Evolutionary conservation across 2,797 vertebrate species (phyloP).

Genomic region (Bufotes viridis): DNA sequence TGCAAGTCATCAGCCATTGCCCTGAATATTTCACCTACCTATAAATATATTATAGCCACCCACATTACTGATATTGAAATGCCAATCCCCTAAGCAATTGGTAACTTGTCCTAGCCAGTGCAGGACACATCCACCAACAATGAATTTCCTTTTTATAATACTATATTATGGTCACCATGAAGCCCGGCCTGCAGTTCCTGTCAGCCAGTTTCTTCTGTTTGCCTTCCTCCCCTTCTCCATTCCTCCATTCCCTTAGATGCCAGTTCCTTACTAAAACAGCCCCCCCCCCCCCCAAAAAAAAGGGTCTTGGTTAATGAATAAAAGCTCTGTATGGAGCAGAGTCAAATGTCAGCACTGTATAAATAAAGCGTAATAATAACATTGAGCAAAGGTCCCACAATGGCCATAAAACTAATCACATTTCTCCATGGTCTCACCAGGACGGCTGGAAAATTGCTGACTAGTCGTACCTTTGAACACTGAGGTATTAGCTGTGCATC

Average conservation of each 20-base stretch:
- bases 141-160: not conserved
- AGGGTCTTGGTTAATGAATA: not conserved
- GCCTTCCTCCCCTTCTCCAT: not conserved
- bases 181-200: not conserved
- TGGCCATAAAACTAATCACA: not conserved
- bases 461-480: not conserved
- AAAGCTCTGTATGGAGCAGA: conserved; percentile 2
- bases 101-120: not conserved
- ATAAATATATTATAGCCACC: too few relatives aligned
- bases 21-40: too few relatives aligned
- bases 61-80: not conserved
- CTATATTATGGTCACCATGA: not conserved
- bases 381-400: not conserved
- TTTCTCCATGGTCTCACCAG: not conserved
- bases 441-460: not conserved
- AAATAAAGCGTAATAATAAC: conserved; percentile 2
- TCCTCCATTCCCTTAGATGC: not conserved
- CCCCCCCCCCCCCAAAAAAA: not conserved
- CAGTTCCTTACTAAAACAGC: not conserved
- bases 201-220: not conserved
- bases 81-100: not conserved
- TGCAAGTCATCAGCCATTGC: too few relatives aligned
- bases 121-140: not conserved
- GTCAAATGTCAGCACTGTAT: not conserved
- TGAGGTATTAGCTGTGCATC: not conserved